phyloP scores from a whole-genome alignment of 92 coral and sea anemone species.

The Muricea muricata region DNA sequence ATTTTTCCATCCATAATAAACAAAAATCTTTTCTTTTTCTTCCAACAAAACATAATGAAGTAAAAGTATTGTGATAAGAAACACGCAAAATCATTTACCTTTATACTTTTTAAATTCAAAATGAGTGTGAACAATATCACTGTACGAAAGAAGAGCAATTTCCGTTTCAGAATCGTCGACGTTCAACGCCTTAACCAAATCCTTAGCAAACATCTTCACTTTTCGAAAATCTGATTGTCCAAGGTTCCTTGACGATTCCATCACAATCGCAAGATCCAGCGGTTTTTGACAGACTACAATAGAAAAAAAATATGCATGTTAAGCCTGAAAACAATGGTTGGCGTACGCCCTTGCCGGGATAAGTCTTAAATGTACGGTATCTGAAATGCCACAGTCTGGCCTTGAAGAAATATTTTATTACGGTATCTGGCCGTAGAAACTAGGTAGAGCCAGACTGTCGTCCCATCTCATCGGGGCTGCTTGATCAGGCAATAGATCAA shows the following conservation, averaged over 20 bases:
- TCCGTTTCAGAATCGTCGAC: slow-evolving; percentile 30
- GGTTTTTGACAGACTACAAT: slow-evolving; percentile 66
- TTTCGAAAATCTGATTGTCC: not conserved
- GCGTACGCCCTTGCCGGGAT: no score
- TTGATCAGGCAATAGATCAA: no score
- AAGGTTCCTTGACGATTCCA: slow-evolving; percentile 63
- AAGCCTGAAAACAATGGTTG: no score
- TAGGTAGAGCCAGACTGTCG: no score
- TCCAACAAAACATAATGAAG: not conserved
- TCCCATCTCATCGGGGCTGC: no score
- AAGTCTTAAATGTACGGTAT: no score
- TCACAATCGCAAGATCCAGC: slow-evolving; percentile 70
- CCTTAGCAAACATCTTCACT: slow-evolving; percentile 32
- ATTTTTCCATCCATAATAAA: no score
- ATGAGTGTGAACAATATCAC: slow-evolving; percentile 22
- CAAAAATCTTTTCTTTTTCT: no score
- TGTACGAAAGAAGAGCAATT: slow-evolving; percentile 27
- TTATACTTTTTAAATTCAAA: slow-evolving; percentile 28
- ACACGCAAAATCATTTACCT: not conserved
- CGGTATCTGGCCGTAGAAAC: no score
- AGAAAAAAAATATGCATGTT: not conserved
- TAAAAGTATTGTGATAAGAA: not conserved
- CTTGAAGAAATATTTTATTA: no score
- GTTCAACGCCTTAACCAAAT: slow-evolving; percentile 37
- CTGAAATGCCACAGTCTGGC: no score